Evolutionary conservation across 1,140 invertebrate species (phyloP).

Genomic region (Wiebesia pumilae): DNA sequence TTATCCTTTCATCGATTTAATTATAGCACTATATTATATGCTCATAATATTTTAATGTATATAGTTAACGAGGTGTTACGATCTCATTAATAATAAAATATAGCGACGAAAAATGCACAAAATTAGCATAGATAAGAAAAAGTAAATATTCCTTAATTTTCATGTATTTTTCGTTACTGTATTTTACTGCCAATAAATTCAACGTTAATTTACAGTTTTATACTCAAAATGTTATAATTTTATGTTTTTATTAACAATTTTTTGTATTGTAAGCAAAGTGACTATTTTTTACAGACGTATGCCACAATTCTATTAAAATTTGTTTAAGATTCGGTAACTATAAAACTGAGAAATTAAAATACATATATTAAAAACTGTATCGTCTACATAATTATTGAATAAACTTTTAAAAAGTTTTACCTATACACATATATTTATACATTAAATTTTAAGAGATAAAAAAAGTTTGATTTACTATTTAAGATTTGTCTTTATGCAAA

Average conservation of each 20-base stretch:
- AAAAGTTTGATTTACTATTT: too few relatives aligned
- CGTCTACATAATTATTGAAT: too few relatives aligned
- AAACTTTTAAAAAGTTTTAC: too few relatives aligned
- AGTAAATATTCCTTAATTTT: not conserved
- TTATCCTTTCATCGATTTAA: constrained; percentile 19
- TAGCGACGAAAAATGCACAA: not conserved
- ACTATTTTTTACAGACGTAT: too few relatives aligned
- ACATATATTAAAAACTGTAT: too few relatives aligned
- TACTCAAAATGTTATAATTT: not conserved
- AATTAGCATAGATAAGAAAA: not conserved
- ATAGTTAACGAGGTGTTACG: not conserved
- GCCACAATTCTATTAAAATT: too few relatives aligned
- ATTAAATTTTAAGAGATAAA: too few relatives aligned
- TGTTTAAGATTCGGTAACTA: too few relatives aligned
- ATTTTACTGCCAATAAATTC: not conserved
- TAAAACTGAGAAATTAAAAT: too few relatives aligned
- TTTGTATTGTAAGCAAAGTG: too few relatives aligned
- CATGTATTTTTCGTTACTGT: not conserved
- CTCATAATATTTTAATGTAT: constrained; percentile 14
- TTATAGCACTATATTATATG: not conserved
- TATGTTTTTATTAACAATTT: not conserved
- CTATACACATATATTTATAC: too few relatives aligned
- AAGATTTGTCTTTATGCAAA: too few relatives aligned
- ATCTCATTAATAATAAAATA: constrained; percentile 6
- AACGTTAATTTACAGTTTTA: not conserved